Percentiles rank a stretch among this genome's conserved stretches.
Evolutionary conservation across 2,888 invertebrate genomes (phyloP).

Genomic region (Anthophora plumipes): DNA sequence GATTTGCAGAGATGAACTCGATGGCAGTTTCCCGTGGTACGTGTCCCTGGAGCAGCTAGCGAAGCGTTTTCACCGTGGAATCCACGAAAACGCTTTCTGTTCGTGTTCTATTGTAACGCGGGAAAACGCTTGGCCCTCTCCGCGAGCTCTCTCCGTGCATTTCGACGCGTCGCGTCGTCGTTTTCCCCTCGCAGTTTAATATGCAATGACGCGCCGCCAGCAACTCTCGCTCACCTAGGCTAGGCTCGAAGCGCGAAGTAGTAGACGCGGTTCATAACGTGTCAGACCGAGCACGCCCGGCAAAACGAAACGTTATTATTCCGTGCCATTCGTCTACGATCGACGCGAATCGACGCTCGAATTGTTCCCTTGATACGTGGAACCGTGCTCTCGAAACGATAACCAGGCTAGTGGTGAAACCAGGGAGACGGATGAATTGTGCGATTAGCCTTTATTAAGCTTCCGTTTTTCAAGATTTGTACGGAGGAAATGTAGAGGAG

Average conservation of each 20-base stretch:
- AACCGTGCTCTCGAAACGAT: constrained; percentile 5
- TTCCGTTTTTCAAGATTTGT: neutral
- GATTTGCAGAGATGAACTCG: constrained; percentile 56
- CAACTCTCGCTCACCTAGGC: constrained; percentile 9
- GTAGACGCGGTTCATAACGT: constrained; percentile 54
- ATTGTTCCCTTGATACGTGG: constrained; percentile 12
- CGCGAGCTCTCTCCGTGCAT: constrained; percentile 20
- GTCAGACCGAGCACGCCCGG: constrained; percentile 35
- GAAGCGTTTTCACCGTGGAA: constrained; percentile 36
- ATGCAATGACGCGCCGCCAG: constrained; percentile 37
- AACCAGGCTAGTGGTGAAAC: neutral
- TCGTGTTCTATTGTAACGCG: constrained; percentile 29
- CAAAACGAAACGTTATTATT: constrained; percentile 49
- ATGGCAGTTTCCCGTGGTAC: constrained; percentile 41
- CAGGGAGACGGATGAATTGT: neutral
- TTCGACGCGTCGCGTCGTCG: constrained; percentile 44
- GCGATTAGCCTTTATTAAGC: neutral
- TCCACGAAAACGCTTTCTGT: constrained; percentile 27
- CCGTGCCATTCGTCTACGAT: constrained; percentile 41
- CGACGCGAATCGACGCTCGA: constrained; percentile 18
- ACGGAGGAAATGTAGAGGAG: no score
- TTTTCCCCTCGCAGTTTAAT: constrained; percentile 50
- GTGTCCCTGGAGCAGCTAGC: constrained; percentile 26
- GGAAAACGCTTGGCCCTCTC: neutral
- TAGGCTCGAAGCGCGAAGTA: constrained; percentile 48